phyloP scores from a whole-genome alignment of 2,888 invertebrate species.

The Synanthedon tipuliformis region DNA sequence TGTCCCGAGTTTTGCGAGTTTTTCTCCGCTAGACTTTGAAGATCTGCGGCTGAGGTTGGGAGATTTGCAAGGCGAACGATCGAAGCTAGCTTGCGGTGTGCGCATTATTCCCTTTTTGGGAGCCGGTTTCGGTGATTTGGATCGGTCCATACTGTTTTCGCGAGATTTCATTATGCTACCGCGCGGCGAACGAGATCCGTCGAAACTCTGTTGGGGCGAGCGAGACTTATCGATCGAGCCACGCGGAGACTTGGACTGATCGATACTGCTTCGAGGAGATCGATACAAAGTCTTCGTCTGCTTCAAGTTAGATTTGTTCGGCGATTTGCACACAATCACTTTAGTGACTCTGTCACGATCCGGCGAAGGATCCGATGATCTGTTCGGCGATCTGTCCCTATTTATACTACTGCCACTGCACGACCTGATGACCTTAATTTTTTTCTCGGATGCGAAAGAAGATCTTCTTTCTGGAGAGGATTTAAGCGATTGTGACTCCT shows the following conservation, averaged over 20 bases:
- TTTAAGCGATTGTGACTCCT: slow-evolving; percentile 63
- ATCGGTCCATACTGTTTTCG: slow-evolving; percentile 53
- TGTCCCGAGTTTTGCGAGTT: slow-evolving; percentile 56
- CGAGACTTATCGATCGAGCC: slow-evolving; percentile 69
- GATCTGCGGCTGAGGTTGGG: slow-evolving; percentile 56
- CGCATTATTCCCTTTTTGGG: slow-evolving; percentile 66
- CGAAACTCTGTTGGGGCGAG: slow-evolving; percentile 71
- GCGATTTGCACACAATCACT: slow-evolving; percentile 64
- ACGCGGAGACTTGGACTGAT: slow-evolving; percentile 60
- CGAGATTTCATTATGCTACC: slow-evolving; percentile 63
- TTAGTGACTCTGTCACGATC: slow-evolving; percentile 61
- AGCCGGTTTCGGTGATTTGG: slow-evolving; percentile 58
- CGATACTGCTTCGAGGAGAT: slow-evolving; percentile 70
- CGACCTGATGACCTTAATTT: slow-evolving; percentile 63
- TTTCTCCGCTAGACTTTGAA: slow-evolving; percentile 52
- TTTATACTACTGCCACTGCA: slow-evolving; percentile 65
- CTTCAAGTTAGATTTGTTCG: slow-evolving; percentile 59
- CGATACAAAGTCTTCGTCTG: slow-evolving; percentile 49
- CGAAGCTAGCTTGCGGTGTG: slow-evolving; percentile 62
- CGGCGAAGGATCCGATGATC: slow-evolving; percentile 30
- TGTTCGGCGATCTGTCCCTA: slow-evolving; percentile 54
- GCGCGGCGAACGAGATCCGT: slow-evolving; percentile 58
- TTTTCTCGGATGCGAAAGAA: slow-evolving; percentile 38
- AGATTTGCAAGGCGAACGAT: slow-evolving; percentile 58
- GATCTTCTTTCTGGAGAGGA: slow-evolving; percentile 58